Evolutionary conservation across 2,797 vertebrate species (phyloP), one percentile per base, ranked within the genome.

Genomic region (Dromococcyx pavoninus): DNA sequence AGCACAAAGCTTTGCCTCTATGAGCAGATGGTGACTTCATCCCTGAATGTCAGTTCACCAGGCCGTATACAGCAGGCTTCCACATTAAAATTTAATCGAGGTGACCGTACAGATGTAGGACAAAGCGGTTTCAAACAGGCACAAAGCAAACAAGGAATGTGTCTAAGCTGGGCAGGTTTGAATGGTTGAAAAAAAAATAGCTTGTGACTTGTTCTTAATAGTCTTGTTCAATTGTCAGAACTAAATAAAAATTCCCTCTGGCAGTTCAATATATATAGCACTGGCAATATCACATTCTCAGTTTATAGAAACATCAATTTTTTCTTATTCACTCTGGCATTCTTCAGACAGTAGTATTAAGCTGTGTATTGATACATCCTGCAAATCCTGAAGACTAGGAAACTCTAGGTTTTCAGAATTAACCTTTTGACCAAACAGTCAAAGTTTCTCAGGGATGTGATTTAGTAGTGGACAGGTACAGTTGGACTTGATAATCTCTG

Each of bases 11-110:
- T 91, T 84, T 86, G 72, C 84, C 76, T 89, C 37, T 50, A 30
- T 32, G 81, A 95, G 88, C 97, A 97, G 97, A 97, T 97, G 97
- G 97, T 46, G 66, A 95, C 80, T 71, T 95, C 89, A 76, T 24
- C 56, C 71, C 86, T 71, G 72, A 62, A 3, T 48, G 50, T 76
- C 81, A 87, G 82, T 61, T 93, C 91, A 84, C 64, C 56, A 91
- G 41, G 18, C 48, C 8, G 4, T n/a, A 54, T 73, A 79, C 27
- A 28, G 82, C 82, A 48, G 53, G 67, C 70, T 96, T 95, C 93
- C 93, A 89, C 85, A 87, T 95, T 86, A 96, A 95, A 96, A 95
- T 94, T 93, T 94, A 93, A 95, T 91, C 28, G 32, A 95, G 84
- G 88, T 80, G 44, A 92, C 88, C 30, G 8, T 90, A 91, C 88